Evolutionary conservation across 35 echinoderm and acorn worm genomes (phyloP), one percentile per base, ranked within the genome.

Genomic region (Apostichopus parvimensis): DNA sequence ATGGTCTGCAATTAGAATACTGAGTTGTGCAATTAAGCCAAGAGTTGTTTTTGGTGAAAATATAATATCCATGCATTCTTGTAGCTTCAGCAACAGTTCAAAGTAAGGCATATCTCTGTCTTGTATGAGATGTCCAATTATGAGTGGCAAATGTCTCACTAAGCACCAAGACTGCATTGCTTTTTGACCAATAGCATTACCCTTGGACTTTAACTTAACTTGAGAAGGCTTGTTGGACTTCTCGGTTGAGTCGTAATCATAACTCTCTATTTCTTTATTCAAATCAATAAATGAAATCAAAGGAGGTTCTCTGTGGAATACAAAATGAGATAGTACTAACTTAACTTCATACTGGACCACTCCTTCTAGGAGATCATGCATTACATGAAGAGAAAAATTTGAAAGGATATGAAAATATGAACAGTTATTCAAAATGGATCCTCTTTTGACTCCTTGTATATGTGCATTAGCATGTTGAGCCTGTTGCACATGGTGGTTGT

Each of bases 51-150:
- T 75, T 9, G 91, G 91, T 82, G 91, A 18, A 77, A 92, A 87
- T 55, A 86, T 92, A 53, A 92, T 87, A 76, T 92, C 60, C 91
- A 92, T 86, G 54, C 91, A 92, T 9, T 92, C 82, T 53, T 77
- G 18, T 77, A 92, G 77, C 55, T 75, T 87, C 10, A 92, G 66
- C 17, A 92, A 57, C 81, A 92, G 72, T 22, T 92, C 81, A 57
- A 6, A 92, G 28, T 87, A 92, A 20, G 82, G 77, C 59, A 82
- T 87, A 54, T 73, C 91, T 77, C 21, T 56, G 22, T 92, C 91
- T 22, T 79, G 28, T 53, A 64, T 26, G 6, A 80, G 8, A 60
- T 92, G 90, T 13, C 77, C 90, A 10, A 82, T 68, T 3, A 92
- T 82, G 52, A 92, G 62, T 57, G 90, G 90, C 2, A 92, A 52